Percentiles rank a stretch among this genome's conserved stretches.
These are phyloP conservation scores for Grus americana DNA, from an alignment of 2,113 vertebrate genomes.

Conservation along the genomic window DNA sequence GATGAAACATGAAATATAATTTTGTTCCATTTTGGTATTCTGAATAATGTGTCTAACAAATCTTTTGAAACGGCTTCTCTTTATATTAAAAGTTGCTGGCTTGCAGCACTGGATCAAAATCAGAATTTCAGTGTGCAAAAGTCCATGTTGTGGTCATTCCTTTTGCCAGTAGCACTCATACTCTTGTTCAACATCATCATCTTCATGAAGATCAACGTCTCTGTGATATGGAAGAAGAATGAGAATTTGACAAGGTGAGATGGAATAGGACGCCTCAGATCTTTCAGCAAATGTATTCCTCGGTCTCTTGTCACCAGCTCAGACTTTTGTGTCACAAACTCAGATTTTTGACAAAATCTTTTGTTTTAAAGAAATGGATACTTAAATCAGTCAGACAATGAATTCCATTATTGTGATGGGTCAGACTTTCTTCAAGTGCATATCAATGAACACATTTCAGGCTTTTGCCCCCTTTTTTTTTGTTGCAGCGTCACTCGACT, in stretches of 20 bases:
- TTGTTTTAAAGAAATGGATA: background rate
- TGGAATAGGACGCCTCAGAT: background rate
- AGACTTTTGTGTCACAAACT: background rate
- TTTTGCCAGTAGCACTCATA: slow-evolving; percentile 66
- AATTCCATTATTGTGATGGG: background rate
- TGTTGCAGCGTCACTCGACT: background rate
- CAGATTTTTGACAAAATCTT: background rate
- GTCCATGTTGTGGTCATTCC: slow-evolving; percentile 70
- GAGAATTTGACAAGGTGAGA: slow-evolving; percentile 50
- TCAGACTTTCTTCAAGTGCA: background rate
- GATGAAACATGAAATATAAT: background rate
- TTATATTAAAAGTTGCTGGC: slow-evolving; percentile 71
- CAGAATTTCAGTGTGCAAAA: slow-evolving; percentile 34
- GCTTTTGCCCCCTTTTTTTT: background rate
- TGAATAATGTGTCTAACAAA: background rate
- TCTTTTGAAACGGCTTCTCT: background rate
- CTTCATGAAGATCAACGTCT: slow-evolving; percentile 53
- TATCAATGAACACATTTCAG: background rate
- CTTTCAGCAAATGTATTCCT: background rate
- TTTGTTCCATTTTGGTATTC: background rate
- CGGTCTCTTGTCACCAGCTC: background rate
- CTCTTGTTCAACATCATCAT: slow-evolving; percentile 62
- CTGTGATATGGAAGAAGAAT: slow-evolving; percentile 54
- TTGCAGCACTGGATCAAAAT: slow-evolving; percentile 41
- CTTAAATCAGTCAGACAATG: background rate